Percentiles rank a stretch among this genome's conserved stretches.
phyloP scores from a whole-genome alignment of 2,888 invertebrate genomes.

The Pseudeuparius sepicola region DNA sequence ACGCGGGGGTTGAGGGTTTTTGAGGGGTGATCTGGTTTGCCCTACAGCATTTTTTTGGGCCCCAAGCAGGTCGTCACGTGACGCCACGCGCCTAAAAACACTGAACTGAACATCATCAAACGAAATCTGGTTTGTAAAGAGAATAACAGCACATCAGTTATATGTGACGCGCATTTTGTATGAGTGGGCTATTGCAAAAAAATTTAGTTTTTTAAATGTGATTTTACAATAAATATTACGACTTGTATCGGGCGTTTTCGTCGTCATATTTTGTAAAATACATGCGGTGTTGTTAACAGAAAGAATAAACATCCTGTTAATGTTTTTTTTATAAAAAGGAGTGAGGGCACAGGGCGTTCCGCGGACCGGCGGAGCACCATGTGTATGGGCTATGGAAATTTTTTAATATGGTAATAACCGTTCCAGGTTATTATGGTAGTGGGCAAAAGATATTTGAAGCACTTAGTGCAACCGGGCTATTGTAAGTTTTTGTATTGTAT shows the following conservation, averaged over 20 bases:
- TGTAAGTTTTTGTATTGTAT: slow-evolving; percentile 34
- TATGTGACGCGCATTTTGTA: slow-evolving; percentile 29
- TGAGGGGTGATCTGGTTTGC: no score
- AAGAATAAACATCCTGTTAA: no score
- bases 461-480: slow-evolving; percentile 43
- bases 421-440: no score
- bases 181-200: slow-evolving; percentile 41
- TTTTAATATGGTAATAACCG: slow-evolving; percentile 34
- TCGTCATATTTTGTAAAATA: slow-evolving; percentile 42
- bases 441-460: slow-evolving; percentile 40
- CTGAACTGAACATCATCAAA: slow-evolving; percentile 28
- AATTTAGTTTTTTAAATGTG: slow-evolving; percentile 35
- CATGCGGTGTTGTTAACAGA: no score
- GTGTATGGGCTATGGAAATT: slow-evolving; percentile 38
- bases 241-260: slow-evolving; percentile 41
- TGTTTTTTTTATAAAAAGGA: slow-evolving; percentile 1
- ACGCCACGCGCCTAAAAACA: slow-evolving; percentile 27
- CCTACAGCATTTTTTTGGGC: slow-evolving; percentile 31
- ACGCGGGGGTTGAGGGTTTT: no score
- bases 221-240: slow-evolving; percentile 43
- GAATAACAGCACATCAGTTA: slow-evolving; percentile 28
- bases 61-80: slow-evolving; percentile 22
- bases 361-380: no score
- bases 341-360: no score
- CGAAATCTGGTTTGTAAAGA: slow-evolving; percentile 33